phyloP scores from a whole-genome alignment of 2,797 vertebrate species.

The Tauraco hartlaubi region DNA sequence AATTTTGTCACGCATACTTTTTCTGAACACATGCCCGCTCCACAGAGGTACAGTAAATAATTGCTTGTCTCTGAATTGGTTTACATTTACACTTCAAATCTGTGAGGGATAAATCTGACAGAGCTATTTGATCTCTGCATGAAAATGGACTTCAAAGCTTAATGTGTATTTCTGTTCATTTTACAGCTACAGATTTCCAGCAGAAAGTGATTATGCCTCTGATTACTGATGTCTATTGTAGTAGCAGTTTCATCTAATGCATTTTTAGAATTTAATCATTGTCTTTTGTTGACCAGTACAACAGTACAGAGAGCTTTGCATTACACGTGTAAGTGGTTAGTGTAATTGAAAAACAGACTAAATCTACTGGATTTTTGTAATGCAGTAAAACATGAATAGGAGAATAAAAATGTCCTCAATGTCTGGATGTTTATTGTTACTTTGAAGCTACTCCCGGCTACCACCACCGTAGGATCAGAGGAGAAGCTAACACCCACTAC shows the following conservation, averaged over 20 bases:
- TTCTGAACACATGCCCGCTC: neutral
- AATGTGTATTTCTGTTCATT: slow-evolving; percentile 75
- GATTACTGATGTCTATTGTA: slow-evolving; percentile 86
- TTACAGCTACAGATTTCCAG: slow-evolving; percentile 76
- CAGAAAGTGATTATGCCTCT: slow-evolving; percentile 81
- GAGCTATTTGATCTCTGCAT: slow-evolving; percentile 88
- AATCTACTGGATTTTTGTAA: slow-evolving; percentile 87
- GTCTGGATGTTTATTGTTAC: slow-evolving; percentile 82
- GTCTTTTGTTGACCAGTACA: slow-evolving; percentile 93
- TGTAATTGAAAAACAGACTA: slow-evolving; percentile 89
- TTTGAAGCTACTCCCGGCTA: slow-evolving; percentile 79
- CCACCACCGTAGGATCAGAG: slow-evolving; percentile 80
- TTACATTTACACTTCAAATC: slow-evolving; percentile 87
- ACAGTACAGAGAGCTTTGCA: slow-evolving; percentile 84
- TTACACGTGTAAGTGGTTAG: slow-evolving; percentile 82
- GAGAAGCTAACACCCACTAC: slow-evolving; percentile 78
- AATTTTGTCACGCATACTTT: neutral
- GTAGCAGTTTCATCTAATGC: slow-evolving; percentile 83
- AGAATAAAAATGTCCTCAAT: slow-evolving; percentile 82
- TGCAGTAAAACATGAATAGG: slow-evolving; percentile 87
- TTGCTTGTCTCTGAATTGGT: slow-evolving; percentile 84
- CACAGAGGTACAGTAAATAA: slow-evolving; percentile 58
- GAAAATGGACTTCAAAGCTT: slow-evolving; percentile 87
- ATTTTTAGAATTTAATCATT: slow-evolving; percentile 91
- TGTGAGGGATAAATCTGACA: slow-evolving; percentile 76